Conservation (phyloP, 2,113 vertebrate species). For the Antennarius striatus region DNA sequence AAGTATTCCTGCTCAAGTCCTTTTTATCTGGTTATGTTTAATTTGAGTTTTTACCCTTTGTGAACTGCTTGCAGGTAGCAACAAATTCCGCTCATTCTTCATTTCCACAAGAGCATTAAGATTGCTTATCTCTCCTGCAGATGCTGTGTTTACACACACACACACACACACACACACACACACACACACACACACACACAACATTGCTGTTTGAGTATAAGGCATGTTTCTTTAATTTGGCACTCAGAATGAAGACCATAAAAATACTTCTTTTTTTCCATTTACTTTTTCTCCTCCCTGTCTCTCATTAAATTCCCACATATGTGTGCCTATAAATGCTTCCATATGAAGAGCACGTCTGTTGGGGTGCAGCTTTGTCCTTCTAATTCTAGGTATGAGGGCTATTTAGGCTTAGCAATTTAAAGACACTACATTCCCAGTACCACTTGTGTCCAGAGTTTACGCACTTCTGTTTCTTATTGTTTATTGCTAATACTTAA, state of each 20-base stretch:
- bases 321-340: slow-evolving; percentile 70
- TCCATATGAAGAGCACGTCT: slow-evolving; percentile 65
- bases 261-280: slow-evolving; percentile 23
- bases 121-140: too few relatives aligned
- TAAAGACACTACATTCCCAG: neutral
- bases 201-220: slow-evolving; percentile 31
- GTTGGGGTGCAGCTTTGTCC: slow-evolving; percentile 35
- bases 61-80: slow-evolving; percentile 16
- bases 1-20: slow-evolving; percentile 1
- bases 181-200: slow-evolving; percentile 31
- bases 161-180: slow-evolving; percentile 20
- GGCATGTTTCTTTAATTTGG: neutral
- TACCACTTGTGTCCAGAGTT: slow-evolving; percentile 2
- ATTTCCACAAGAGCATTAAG: slow-evolving; percentile 44
- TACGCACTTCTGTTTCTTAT: slow-evolving; percentile 1
- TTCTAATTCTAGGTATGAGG: slow-evolving; percentile 43
- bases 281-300: neutral
- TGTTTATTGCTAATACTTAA: slow-evolving; percentile 1
- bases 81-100: slow-evolving; percentile 27
- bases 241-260: slow-evolving; percentile 11
- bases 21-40: slow-evolving; percentile 7
- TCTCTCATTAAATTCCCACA: slow-evolving; percentile 32
- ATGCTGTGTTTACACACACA: neutral
- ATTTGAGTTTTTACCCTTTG: slow-evolving; percentile 6
- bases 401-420: slow-evolving; percentile 9